Conservation (phyloP, 64 coral and sea anemone species). For the Actinia tenebrosa region DNA sequence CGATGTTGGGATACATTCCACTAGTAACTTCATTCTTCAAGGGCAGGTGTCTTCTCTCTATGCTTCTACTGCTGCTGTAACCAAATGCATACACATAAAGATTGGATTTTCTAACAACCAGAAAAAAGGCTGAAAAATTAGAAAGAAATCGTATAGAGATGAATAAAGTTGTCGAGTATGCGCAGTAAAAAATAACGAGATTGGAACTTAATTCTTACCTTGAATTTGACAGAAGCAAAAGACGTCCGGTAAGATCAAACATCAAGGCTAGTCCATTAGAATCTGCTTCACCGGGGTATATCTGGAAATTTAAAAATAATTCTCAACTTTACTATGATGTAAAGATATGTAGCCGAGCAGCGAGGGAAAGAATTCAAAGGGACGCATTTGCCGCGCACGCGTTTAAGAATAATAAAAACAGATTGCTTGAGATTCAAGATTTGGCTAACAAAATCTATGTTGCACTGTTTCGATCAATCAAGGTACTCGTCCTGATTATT, state of each 20-base stretch:
- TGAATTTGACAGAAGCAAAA: constrained; percentile 17
- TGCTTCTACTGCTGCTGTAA: not conserved
- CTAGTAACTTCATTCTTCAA: constrained; percentile 43
- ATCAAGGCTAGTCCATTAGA: constrained; percentile 21
- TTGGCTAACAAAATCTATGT: no score
- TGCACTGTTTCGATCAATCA: no score
- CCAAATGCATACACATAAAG: not conserved
- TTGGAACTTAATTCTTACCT: not conserved
- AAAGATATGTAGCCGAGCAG: not conserved
- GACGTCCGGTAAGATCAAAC: constrained; percentile 41
- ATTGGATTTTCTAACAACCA: no score
- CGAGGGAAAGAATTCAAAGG: no score
- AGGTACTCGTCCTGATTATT: no score
- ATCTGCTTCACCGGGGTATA: constrained; percentile 27
- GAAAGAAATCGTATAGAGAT: not conserved
- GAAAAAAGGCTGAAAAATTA: no score
- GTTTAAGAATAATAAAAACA: no score
- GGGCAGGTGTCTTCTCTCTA: constrained; percentile 20
- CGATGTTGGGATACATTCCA: constrained; percentile 33
- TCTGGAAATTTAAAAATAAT: constrained; percentile 1
- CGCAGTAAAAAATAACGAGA: not conserved
- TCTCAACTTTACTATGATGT: no score
- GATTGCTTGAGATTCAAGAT: no score
- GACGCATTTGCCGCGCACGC: not conserved
- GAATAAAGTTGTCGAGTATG: not conserved